Conservation (phyloP, 2,113 vertebrate species). For the Hemibagrus wyckioides region DNA sequence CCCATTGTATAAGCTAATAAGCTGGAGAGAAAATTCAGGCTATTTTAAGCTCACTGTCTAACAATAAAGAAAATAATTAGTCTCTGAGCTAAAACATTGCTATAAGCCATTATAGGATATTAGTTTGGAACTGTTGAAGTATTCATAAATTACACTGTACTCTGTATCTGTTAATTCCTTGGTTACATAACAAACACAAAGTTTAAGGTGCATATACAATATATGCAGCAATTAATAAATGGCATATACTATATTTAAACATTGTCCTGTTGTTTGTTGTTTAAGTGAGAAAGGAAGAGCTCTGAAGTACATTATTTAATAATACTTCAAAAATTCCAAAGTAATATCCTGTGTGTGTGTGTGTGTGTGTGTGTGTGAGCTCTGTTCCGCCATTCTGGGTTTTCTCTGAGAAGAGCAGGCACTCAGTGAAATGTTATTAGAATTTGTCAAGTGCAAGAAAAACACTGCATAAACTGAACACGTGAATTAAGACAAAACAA, state of each 20-base stretch:
- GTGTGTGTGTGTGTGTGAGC: background rate
- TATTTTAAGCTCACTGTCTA: background rate
- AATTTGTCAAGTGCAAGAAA: background rate
- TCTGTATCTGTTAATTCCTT: background rate
- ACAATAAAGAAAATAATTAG: background rate
- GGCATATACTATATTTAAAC: too few relatives aligned
- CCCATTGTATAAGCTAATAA: background rate
- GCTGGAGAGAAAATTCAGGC: background rate
- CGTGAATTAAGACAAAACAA: background rate
- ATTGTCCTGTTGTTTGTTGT: too few relatives aligned
- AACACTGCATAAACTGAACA: background rate
- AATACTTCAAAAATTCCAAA: too few relatives aligned
- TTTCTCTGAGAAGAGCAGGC: background rate
- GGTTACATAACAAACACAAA: background rate
- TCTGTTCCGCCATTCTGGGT: too few relatives aligned
- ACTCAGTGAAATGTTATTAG: background rate
- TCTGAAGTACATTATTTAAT: too few relatives aligned
- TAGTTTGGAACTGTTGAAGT: background rate
- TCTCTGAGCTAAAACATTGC: background rate
- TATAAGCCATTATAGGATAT: background rate
- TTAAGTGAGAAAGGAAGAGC: too few relatives aligned
- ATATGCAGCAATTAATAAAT: too few relatives aligned
- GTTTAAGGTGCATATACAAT: background rate
- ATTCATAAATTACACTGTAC: background rate
- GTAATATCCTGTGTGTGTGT: too few relatives aligned